A percentile compares a stretch with the other conserved stretches of the same genome.
These are phyloP conservation scores for Pogonocichla stellata DNA, from an alignment of 2,113 vertebrate species.

Conservation along the genomic window DNA sequence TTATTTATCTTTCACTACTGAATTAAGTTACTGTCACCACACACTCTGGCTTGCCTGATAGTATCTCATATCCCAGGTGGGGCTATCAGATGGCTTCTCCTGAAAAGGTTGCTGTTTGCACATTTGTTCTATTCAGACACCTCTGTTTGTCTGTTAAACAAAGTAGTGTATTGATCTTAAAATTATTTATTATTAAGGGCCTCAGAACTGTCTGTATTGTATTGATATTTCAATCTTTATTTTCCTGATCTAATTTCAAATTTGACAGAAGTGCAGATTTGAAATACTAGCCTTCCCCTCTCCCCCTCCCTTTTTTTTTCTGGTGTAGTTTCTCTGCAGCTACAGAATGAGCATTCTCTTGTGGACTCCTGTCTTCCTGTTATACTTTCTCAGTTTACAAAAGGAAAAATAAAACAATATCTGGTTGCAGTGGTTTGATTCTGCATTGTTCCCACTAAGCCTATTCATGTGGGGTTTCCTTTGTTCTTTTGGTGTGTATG, in stretches of 20 bases:
- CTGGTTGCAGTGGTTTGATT: not conserved
- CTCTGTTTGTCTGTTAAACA: not conserved
- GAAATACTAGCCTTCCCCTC: not conserved
- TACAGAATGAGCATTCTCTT: not conserved
- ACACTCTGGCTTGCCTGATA: not conserved
- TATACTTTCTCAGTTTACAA: not conserved
- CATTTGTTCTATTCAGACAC: not conserved
- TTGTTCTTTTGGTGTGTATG: not conserved
- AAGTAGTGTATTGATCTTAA: not conserved
- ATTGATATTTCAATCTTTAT: constrained; percentile 1
- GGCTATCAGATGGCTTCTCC: not conserved
- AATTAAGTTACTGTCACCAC: not conserved
- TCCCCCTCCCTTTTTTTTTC: not conserved
- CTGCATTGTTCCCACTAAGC: not conserved
- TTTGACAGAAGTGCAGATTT: not conserved
- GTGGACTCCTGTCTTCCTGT: not conserved
- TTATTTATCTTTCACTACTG: not conserved
- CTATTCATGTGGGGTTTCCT: not conserved
- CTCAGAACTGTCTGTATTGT: not conserved
- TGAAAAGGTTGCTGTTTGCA: not conserved
- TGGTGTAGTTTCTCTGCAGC: not conserved
- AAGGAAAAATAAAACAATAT: not conserved
- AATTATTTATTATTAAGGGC: not conserved
- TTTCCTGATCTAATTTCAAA: not conserved
- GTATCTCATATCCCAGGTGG: not conserved